A percentile compares a stretch with the other conserved stretches of the same genome.
Conservation (phyloP, 1,140 invertebrate species). For the Oscheius sp. region DNA sequence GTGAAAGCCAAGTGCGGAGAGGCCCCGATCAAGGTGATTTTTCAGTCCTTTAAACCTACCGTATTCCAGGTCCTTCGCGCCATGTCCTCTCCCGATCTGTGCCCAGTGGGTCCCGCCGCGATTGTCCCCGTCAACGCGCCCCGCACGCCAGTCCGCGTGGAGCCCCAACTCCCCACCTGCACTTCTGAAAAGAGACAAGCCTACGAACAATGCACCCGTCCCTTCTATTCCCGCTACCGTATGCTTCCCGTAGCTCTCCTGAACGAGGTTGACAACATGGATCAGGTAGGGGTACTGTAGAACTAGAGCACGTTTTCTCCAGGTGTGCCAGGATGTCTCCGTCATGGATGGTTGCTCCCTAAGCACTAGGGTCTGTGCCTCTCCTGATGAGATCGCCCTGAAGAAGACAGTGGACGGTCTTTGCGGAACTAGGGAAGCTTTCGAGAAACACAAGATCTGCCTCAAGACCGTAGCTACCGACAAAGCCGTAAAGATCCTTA, state of each 20-base stretch:
- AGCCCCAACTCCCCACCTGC: slow-evolving; percentile 22
- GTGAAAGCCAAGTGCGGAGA: slow-evolving; percentile 50
- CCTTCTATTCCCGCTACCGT: slow-evolving; percentile 34
- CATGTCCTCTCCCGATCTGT: slow-evolving; percentile 49
- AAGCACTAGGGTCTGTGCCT: slow-evolving; percentile 38
- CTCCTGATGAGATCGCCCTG: slow-evolving; percentile 31
- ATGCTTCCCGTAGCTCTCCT: slow-evolving; percentile 33
- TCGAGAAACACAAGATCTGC: slow-evolving; percentile 45
- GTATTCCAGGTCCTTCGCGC: slow-evolving; percentile 43
- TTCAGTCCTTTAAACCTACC: neutral
- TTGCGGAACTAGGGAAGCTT: slow-evolving; percentile 38
- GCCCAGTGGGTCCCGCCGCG: slow-evolving; percentile 33
- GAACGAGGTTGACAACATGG: slow-evolving; percentile 45
- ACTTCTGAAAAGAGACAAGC: slow-evolving; percentile 3
- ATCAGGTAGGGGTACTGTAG: slow-evolving; percentile 21
- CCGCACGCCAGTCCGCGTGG: neutral
- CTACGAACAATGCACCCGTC: slow-evolving; percentile 18
- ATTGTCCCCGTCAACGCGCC: slow-evolving; percentile 23
- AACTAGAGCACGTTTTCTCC: slow-evolving; percentile 36
- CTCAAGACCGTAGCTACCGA: slow-evolving; percentile 22
- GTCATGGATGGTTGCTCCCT: slow-evolving; percentile 42
- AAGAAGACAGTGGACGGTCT: slow-evolving; percentile 39
- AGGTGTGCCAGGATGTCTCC: slow-evolving; percentile 33
- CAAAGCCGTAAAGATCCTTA: slow-evolving; percentile 7
- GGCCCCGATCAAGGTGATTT: slow-evolving; percentile 43